phyloP scores from a whole-genome alignment of 2,797 vertebrate species.

The Botia kubotai region DNA sequence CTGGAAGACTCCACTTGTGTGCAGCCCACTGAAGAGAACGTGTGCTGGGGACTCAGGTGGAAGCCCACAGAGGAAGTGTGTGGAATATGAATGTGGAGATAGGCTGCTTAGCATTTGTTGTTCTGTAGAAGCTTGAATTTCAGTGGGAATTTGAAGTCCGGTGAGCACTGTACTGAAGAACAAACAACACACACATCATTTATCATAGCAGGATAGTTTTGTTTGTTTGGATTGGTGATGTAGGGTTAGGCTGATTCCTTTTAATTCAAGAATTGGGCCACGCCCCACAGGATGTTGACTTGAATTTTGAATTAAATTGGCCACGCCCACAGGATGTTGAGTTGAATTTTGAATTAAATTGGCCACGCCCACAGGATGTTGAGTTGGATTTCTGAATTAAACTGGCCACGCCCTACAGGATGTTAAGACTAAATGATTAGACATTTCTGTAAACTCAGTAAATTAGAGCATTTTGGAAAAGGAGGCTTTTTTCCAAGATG shows the following conservation, averaged over 20 bases:
- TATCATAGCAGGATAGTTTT: not conserved
- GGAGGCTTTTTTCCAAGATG: not conserved
- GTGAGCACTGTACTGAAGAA: conserved; percentile 11
- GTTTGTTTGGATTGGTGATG: conserved; percentile 1
- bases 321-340: too few species aligned
- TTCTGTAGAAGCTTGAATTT: conserved; percentile 3
- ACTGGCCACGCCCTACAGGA: too few species aligned
- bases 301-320: not conserved
- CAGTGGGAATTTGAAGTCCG: not conserved
- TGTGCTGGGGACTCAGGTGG: conserved; percentile 6
- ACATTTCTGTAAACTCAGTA: not conserved
- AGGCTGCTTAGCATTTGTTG: conserved; percentile 14
- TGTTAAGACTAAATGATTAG: too few species aligned
- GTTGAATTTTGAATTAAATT: too few species aligned
- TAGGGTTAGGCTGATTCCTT: not conserved
- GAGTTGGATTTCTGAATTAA: too few species aligned
- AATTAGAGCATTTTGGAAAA: not conserved
- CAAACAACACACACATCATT: conserved; percentile 9
- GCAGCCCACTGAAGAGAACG: not conserved
- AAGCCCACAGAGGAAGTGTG: conserved; percentile 9
- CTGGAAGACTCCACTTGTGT: conserved; percentile 10
- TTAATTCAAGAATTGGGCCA: not conserved
- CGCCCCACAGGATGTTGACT: not conserved
- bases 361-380: too few species aligned
- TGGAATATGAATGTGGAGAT: conserved; percentile 21